Base-by-base conservation (phyloP, 2,113 vertebrate genomes). In the Panthera uncia region DNA sequence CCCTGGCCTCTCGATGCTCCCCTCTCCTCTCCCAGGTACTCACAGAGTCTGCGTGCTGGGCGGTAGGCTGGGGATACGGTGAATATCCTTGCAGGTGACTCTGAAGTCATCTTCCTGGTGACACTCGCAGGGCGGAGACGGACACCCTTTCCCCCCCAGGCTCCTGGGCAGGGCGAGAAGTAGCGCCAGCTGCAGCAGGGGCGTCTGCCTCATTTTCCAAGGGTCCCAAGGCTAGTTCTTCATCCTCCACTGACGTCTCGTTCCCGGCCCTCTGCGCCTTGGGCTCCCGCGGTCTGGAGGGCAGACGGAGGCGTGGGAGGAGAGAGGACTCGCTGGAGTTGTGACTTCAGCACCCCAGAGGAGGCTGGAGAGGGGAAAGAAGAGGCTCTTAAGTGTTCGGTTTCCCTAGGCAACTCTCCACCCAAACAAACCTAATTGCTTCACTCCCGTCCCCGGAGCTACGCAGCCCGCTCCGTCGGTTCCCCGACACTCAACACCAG, bases 31-130 rank as follows among this genome's bases (percentile, higher is more conserved):
- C 73, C 97, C 81, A 2, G 91, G 29, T 99, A 99, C 99, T 99
- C 97, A 99, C 99, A 99, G 98, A 1, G 98, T 99, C 98, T 99
- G 99, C 3, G 99, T 99, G 97, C 98, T 97, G n/a, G 97, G 97
- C 1, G 99, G 99, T 3, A 99, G 98, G 87, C 92, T 98, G 93
- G 99, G 99, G 90, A 99, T 99, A 96, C 97, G 98, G 89, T 99
- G 98, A 78, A 99, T 98, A 69, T 99, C 98, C 98, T 98, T 98
- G 98, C 99, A 99, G 91, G 99, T 99, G 98, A 99, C 99, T 89
- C 98, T 99, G 98, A 98, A 99, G 65, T 97, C 98, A n/a, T 96
- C 98, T 99, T 99, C 99, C 94, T 99, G 98, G 1, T 98, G 99
- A 97, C 99, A 99, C 91, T 99, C 98, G 90, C 99, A 99, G 79